Evolutionary conservation across 2,888 invertebrate genomes (phyloP), one percentile per base, ranked within the genome.

Genomic region (Chaetogeoica ovagalla): DNA sequence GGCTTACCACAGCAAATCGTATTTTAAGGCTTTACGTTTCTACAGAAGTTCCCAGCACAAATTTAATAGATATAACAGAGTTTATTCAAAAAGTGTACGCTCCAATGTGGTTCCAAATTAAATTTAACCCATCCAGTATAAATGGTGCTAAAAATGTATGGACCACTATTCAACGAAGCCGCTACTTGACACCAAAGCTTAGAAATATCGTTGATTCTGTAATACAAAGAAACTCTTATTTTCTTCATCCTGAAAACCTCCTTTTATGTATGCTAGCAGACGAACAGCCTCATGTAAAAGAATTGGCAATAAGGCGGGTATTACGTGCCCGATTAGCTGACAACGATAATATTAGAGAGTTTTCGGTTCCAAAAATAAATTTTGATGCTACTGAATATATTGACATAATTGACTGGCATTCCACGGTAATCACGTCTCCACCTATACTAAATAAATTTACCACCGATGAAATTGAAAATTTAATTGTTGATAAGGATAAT

Each of bases 1-100:
- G 83, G 83, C 76, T 84, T 43, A 84, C 83, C 21, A 81, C 77
- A 21, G 83, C 83, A 19, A 84, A 84, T 76, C 62, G 83, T 52
- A 83, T 84, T 65, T 74, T 83, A 37, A 69, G 84, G 52, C 66
- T 83, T 37, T 83, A 83, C 75, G 76, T 84, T 77, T 74, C 69
- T 60, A 82, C 83, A 60, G 62, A 73, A 59, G 65, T 71, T 15
- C 82, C 84, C 59, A 43, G 62, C 17, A 43, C 70, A 52, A 75
- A 79, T 62, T 48, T 83, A 30, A 71, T 68, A 55, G 79, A 65
- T 30, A 69, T 83, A 11, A 66, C 72, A 15, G 75, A 71, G 19
- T 82, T 81, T 59, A 81, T 84, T 62, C n/a, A 83, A 17, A 83
- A 83, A 72, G 81, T 83, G 11, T 83, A 83, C 52, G 83, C 82